Percentiles rank a stretch among this genome's conserved stretches.
Conservation (phyloP, 2,113 vertebrate genomes). For the Emydura subglobosa region DNA sequence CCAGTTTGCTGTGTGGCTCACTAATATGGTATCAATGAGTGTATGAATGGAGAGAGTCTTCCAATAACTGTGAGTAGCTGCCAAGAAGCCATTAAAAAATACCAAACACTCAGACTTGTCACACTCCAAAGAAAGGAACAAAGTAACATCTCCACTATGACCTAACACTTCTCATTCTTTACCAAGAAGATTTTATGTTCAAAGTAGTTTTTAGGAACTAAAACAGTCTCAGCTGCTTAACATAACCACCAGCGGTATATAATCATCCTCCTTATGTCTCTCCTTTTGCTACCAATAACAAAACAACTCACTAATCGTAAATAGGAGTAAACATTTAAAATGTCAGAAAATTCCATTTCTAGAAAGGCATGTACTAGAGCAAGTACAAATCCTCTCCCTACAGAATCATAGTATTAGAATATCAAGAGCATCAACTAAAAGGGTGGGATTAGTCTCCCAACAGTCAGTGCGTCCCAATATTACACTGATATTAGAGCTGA, state of each 20-base stretch:
- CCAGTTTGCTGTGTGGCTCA: neutral
- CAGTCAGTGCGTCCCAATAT: neutral
- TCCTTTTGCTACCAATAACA: neutral
- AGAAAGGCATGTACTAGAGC: neutral
- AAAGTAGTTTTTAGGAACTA: neutral
- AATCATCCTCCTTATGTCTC: neutral
- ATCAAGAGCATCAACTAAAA: accelerated
- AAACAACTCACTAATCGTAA: accelerated
- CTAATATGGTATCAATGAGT: neutral
- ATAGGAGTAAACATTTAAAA: neutral
- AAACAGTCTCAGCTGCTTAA: neutral
- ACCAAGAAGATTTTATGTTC: neutral
- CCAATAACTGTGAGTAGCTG: neutral
- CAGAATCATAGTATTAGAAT: neutral
- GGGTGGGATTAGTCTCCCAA: accelerated
- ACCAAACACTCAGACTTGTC: neutral
- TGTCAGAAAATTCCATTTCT: neutral
- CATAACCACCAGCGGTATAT: neutral
- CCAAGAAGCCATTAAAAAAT: neutral
- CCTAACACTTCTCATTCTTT: neutral
- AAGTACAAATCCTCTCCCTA: neutral
- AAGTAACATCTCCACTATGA: neutral
- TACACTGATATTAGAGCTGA: neutral
- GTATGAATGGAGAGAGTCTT: accelerated
- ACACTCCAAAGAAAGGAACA: neutral